Percentiles rank a stretch among this genome's conserved stretches.
Conservation (phyloP, 2,888 invertebrate genomes). For the Ectropis crepuscularia region DNA sequence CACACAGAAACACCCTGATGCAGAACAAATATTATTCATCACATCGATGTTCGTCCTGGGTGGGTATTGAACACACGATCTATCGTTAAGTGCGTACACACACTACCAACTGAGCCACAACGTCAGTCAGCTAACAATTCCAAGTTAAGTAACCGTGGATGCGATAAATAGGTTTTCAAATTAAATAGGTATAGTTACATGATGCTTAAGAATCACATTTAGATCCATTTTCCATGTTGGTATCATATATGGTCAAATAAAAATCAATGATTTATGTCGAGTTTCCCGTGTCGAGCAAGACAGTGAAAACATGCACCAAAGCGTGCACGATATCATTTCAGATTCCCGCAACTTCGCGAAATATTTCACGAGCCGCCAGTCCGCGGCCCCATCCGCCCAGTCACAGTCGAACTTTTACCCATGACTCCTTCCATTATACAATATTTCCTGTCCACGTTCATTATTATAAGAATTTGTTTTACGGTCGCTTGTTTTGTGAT, state of each 20-base stretch:
- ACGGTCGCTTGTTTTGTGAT: conserved; percentile 52
- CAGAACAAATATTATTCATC: too few species aligned
- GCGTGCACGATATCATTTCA: conserved; percentile 57
- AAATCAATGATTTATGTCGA: not conserved
- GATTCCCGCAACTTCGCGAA: conserved; percentile 54
- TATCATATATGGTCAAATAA: not conserved
- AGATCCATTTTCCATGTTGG: too few species aligned
- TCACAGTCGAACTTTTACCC: conserved; percentile 41
- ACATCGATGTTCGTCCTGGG: too few species aligned
- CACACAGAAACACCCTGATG: too few species aligned
- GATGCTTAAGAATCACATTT: too few species aligned
- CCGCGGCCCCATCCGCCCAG: conserved; percentile 54
- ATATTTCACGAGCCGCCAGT: conserved; percentile 68
- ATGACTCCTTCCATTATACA: conserved; percentile 48
- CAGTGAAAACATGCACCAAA: conserved; percentile 62
- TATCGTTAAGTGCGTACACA: too few species aligned
- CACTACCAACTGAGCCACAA: too few species aligned
- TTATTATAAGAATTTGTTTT: conserved; percentile 52
- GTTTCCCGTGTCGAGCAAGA: conserved; percentile 31
- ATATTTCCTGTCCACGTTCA: conserved; percentile 44
- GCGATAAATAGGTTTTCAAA: too few species aligned
- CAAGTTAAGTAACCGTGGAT: too few species aligned
- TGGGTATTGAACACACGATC: too few species aligned
- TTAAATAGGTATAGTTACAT: too few species aligned
- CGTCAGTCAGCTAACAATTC: too few species aligned